These are phyloP conservation scores for Merluccius polli DNA, from an alignment of 2,797 vertebrate species.

Conservation along the genomic window DNA sequence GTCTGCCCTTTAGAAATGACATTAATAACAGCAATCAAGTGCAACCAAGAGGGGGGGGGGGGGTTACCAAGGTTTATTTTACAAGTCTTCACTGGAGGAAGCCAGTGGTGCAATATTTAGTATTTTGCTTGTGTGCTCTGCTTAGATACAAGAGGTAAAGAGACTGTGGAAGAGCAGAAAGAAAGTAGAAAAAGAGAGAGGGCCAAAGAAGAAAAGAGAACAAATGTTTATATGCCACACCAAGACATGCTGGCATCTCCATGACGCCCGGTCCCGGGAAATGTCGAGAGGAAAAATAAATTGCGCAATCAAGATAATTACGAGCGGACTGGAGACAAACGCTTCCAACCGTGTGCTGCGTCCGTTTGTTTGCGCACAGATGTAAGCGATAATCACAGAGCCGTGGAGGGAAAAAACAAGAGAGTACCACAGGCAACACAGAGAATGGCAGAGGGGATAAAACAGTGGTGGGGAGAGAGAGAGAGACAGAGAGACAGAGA, in stretches of 20 bases:
- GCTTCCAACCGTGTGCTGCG: background rate
- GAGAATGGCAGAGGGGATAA: too few relatives aligned
- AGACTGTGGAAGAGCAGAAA: background rate
- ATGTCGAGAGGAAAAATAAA: background rate
- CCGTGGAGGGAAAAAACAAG: background rate
- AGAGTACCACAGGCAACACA: background rate
- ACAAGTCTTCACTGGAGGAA: background rate
- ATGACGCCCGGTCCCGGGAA: background rate
- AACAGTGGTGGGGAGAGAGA: background rate
- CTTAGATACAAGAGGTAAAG: background rate
- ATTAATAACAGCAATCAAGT: background rate
- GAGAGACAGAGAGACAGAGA: too few relatives aligned
- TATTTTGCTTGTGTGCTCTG: background rate
- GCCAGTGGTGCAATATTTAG: background rate
- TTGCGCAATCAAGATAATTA: background rate
- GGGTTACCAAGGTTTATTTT: background rate
- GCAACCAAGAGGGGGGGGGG: too few relatives aligned
- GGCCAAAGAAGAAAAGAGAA: background rate
- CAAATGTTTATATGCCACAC: background rate
- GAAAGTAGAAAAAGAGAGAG: background rate
- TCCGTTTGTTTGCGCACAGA: background rate
- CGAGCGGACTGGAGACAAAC: too few relatives aligned
- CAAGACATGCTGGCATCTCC: conserved; percentile 11
- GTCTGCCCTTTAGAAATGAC: background rate
- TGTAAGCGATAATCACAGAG: background rate